Evolutionary conservation across 1,140 invertebrate genomes (phyloP).

Genomic region (Zaprionus gabonicus): DNA sequence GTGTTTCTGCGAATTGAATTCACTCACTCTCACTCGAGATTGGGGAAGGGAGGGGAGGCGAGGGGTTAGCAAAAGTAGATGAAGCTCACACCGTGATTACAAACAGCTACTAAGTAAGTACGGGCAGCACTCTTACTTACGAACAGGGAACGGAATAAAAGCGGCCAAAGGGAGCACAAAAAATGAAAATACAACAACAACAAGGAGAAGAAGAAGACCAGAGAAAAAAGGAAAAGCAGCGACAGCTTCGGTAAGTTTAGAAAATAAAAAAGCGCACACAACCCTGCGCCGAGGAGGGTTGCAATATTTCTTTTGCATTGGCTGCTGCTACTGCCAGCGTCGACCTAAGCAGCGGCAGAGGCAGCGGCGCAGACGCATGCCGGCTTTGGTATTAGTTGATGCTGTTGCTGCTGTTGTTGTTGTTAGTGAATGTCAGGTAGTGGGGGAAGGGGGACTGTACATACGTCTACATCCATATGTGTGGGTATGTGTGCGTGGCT

Average conservation of each 20-base stretch:
- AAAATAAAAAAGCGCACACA: slow-evolving; percentile 71
- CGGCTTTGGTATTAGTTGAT: slow-evolving; percentile 47
- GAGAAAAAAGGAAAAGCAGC: slow-evolving; percentile 16
- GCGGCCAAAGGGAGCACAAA: not conserved
- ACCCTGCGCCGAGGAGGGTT: slow-evolving; percentile 64
- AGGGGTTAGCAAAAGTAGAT: slow-evolving; percentile 27
- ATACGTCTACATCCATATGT: not conserved
- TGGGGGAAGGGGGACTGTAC: not conserved
- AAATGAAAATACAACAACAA: not conserved
- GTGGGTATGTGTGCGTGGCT: slow-evolving; percentile 29
- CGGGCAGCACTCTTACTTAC: not conserved
- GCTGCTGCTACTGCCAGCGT: slow-evolving; percentile 26
- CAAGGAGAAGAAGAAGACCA: slow-evolving; percentile 5
- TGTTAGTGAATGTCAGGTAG: slow-evolving; percentile 71
- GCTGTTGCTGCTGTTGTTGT: slow-evolving; percentile 74
- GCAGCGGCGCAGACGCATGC: slow-evolving; percentile 15
- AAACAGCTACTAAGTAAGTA: slow-evolving; percentile 41
- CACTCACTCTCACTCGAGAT: not conserved
- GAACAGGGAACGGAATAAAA: not conserved
- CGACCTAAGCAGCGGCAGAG: slow-evolving; percentile 18
- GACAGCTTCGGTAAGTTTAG: slow-evolving; percentile 56
- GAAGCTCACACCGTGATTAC: slow-evolving; percentile 60
- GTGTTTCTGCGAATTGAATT: slow-evolving; percentile 63
- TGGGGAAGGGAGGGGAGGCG: too few relatives aligned
- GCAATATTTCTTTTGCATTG: slow-evolving; percentile 80